Base-by-base conservation (phyloP, 2,113 vertebrate species). In the Gasterosteus nipponicus region DNA sequence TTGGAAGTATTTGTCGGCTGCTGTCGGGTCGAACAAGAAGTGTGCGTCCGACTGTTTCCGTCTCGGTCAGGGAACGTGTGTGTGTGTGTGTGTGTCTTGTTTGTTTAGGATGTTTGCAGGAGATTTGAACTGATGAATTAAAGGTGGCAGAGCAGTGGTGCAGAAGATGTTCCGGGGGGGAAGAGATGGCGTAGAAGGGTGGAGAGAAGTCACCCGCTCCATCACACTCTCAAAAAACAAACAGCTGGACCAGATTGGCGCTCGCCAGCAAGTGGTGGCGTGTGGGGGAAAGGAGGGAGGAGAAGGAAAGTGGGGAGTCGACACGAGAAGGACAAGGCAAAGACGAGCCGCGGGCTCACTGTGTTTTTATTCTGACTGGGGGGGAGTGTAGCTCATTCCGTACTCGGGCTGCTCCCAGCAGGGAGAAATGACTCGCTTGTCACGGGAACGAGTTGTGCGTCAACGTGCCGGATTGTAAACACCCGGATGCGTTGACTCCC, bases 131-230 rank as follows among this genome's bases (percentile, higher is more conserved):
- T 91, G 91, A 93, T 86, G 75, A 90, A 93, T 92, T 73, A 63
- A 76, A 83, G 78, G 87, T 91, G 94, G 87, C 93, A 92, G 89
- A 77, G 85, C 80, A 86, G 80, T 84, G 87, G 80, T 80, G 86
- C 89, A 82, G 87, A 90, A 89, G 77, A 78, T 46, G 81, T 82
- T 84, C 66, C 18, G 42, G 74, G 80, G 80, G 63, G 14, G 38
- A 15, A 69, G 22, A 73, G 49, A 19, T 3, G 33, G 33, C 33
- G 33, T 35, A 35, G 33, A 5, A 8, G 31, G 57, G 16, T 1
- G 10, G 31, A 73, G 76, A 49, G 66, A 75, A 41, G 83, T 42
- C 42, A 61, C 73, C 19, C 47, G n/a, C 86, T 63, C 69, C 53
- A 51, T 82, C 19, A 64, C n/a, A 39, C 73, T 61, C 56, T 83